phyloP scores from a whole-genome alignment of 2,888 invertebrate species.

The Polyommatus iphigenia region DNA sequence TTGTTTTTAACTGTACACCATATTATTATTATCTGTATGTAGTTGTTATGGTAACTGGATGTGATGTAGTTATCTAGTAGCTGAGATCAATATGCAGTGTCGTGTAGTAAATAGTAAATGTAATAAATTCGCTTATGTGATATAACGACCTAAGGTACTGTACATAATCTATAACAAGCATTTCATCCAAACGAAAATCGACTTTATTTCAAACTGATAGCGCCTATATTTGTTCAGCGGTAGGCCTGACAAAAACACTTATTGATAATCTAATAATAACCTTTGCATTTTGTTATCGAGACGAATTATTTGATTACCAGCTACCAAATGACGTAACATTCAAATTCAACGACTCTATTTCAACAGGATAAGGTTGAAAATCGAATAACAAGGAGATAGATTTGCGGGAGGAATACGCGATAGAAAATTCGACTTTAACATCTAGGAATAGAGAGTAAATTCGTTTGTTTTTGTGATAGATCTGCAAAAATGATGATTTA shows the following conservation, averaged over 20 bases:
- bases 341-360: not conserved
- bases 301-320: slow-evolving; percentile 22
- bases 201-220: not conserved
- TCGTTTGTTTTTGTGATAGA: not conserved
- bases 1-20: too few species aligned
- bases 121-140: slow-evolving; percentile 2
- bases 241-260: slow-evolving; percentile 20
- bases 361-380: slow-evolving; percentile 30
- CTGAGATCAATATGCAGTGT: too few species aligned
- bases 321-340: not conserved
- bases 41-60: too few species aligned
- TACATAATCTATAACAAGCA: not conserved
- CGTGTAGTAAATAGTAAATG: not conserved
- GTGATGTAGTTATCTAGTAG: too few species aligned
- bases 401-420: slow-evolving; percentile 58
- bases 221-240: not conserved
- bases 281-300: slow-evolving; percentile 28
- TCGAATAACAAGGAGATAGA: slow-evolving; percentile 39
- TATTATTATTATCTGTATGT: too few species aligned
- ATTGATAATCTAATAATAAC: slow-evolving; percentile 29
- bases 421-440: not conserved
- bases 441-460: not conserved
- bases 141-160: not conserved
- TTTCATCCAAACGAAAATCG: not conserved
- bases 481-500: slow-evolving; percentile 11